Percentiles rank a stretch among this genome's conserved stretches.
These are phyloP conservation scores for Bufotes viridis DNA, from an alignment of 2,797 vertebrate genomes.

Conservation along the genomic window DNA sequence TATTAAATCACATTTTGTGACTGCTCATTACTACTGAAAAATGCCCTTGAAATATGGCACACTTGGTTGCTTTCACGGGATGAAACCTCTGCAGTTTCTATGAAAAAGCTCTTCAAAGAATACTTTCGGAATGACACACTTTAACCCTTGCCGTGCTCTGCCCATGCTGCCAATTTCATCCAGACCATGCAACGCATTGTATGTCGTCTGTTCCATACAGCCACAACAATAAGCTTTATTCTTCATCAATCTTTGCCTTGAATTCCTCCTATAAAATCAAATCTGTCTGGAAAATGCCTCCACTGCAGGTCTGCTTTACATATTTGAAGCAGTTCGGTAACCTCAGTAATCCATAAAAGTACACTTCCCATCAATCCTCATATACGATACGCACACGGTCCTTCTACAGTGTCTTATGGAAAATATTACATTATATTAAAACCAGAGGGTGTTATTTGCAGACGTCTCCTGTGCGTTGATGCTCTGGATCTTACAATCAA, in stretches of 20 bases:
- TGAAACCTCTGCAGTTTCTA: slow-evolving; percentile 54
- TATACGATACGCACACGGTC: neutral
- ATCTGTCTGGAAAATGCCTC: slow-evolving; percentile 10
- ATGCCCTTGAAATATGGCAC: slow-evolving; percentile 62
- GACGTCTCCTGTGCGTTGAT: neutral
- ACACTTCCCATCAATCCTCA: slow-evolving; percentile 1
- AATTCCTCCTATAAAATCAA: neutral
- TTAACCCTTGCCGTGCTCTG: slow-evolving; percentile 38
- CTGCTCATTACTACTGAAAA: slow-evolving; percentile 62
- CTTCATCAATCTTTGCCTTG: neutral
- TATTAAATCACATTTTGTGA: slow-evolving; percentile 64
- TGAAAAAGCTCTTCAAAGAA: slow-evolving; percentile 51
- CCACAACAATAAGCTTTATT: slow-evolving; percentile 25
- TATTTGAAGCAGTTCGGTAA: neutral
- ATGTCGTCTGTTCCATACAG: neutral
- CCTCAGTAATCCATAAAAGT: slow-evolving; percentile 21
- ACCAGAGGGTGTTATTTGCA: slow-evolving; percentile 1
- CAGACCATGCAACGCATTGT: neutral
- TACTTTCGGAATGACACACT: slow-evolving; percentile 24
- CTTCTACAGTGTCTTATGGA: neutral
- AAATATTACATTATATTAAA: slow-evolving; percentile 25
- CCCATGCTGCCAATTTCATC: neutral
- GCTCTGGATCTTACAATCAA: neutral
- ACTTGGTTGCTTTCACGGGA: slow-evolving; percentile 57
- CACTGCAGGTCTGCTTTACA: slow-evolving; percentile 20